These are phyloP conservation scores for Eonycteris spelaea DNA, from an alignment of 2,113 vertebrate genomes.

Conservation along the genomic window DNA sequence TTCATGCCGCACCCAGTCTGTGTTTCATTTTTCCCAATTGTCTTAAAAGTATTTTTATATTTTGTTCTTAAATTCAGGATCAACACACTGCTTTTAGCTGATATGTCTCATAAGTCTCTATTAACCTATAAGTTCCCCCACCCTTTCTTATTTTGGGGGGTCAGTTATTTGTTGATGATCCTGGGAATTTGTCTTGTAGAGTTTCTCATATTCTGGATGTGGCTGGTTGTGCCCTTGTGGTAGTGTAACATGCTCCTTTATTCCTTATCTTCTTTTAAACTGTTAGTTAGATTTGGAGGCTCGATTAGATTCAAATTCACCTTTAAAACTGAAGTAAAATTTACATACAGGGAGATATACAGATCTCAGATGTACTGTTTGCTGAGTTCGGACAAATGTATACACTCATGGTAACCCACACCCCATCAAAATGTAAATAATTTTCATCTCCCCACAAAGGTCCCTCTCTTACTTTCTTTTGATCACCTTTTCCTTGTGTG, in stretches of 20 bases:
- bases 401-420: background rate
- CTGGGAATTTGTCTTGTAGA: background rate
- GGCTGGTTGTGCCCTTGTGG: background rate
- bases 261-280: background rate
- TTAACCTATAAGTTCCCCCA: background rate
- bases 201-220: background rate
- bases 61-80: slow-evolving; percentile 30
- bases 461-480: background rate
- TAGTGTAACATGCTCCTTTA: background rate
- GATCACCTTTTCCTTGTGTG: background rate
- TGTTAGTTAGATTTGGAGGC: background rate
- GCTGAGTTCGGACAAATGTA: background rate
- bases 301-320: background rate
- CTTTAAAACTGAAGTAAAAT: background rate
- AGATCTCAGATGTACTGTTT: background rate
- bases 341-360: background rate
- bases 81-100: background rate
- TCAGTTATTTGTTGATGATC: background rate
- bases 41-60: background rate
- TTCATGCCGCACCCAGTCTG: background rate
- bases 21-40: background rate
- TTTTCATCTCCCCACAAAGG: background rate
- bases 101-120: background rate
- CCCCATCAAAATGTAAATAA: background rate
- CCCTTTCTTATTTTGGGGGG: background rate